Conservation (phyloP, 2,888 invertebrate species). For the Autographa gamma region DNA sequence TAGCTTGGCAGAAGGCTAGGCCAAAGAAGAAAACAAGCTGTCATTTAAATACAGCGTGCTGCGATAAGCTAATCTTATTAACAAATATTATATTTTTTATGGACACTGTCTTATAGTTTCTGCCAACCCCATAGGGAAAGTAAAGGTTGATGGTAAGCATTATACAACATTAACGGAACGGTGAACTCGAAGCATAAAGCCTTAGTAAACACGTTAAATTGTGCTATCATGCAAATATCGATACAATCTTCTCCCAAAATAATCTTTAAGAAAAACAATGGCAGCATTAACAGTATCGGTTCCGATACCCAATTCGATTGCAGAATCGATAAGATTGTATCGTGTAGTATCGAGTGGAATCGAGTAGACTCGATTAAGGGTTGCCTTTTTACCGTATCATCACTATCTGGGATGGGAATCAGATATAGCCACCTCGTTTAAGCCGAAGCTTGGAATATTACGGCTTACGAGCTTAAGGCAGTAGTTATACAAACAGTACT, state of each 20-base stretch:
- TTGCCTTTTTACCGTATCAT: slow-evolving; percentile 14
- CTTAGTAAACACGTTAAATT: not conserved
- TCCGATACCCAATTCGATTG: slow-evolving; percentile 28
- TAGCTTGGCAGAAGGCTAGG: no score
- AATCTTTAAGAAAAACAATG: slow-evolving; percentile 11
- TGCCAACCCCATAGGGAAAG: not conserved
- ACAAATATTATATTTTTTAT: no score
- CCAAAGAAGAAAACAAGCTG: no score
- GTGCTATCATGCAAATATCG: not conserved
- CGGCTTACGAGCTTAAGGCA: not conserved
- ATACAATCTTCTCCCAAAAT: slow-evolving; percentile 8
- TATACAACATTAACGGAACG: not conserved
- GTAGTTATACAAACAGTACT: not conserved
- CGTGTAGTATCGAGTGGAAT: slow-evolving; percentile 30
- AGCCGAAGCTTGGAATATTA: not conserved
- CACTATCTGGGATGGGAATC: not conserved
- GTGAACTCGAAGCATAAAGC: not conserved
- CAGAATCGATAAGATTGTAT: slow-evolving; percentile 43
- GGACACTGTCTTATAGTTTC: not conserved
- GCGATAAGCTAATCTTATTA: no score
- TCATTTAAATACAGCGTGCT: no score
- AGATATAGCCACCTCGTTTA: slow-evolving; percentile 1
- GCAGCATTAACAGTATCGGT: slow-evolving; percentile 29
- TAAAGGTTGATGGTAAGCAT: not conserved
- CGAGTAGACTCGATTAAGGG: slow-evolving; percentile 22